These are phyloP conservation scores for Calliscelio sp. DNA, from an alignment of 2,888 invertebrate genomes.

Conservation along the genomic window DNA sequence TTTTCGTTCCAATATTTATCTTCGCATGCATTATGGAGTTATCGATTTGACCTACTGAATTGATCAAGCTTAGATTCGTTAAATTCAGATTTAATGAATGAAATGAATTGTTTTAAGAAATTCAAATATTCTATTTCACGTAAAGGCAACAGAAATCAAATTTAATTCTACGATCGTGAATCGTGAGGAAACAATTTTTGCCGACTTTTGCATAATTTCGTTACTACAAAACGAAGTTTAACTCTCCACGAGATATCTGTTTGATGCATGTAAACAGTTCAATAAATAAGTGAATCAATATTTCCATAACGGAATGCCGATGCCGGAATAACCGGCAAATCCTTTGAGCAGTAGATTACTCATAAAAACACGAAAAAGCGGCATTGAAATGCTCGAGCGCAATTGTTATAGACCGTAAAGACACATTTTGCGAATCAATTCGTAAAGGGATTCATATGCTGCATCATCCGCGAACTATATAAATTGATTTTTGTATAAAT, in stretches of 20 bases:
- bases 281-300: constrained; percentile 61
- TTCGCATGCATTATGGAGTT: too few species aligned
- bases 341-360: constrained; percentile 61
- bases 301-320: constrained; percentile 39
- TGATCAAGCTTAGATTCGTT: too few species aligned
- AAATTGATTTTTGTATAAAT: too few species aligned
- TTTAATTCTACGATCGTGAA: not conserved
- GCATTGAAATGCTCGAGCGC: constrained; percentile 36
- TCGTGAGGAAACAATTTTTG: too few species aligned
- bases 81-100: too few species aligned
- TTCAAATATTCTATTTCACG: too few species aligned
- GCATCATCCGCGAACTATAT: too few species aligned
- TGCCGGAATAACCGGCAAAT: constrained; percentile 52
- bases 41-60: too few species aligned
- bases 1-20: too few species aligned
- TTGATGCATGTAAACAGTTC: constrained; percentile 57
- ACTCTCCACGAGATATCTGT: constrained; percentile 25
- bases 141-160: not conserved
- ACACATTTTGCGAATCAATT: constrained; percentile 45
- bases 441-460: not conserved
- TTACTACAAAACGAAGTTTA: constrained; percentile 19
- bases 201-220: constrained; percentile 42
- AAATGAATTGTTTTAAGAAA: too few species aligned
- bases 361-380: constrained; percentile 48
- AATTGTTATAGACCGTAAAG: constrained; percentile 42